Conservation (phyloP, 2,888 invertebrate genomes). For the Ariolimax columbianus region DNA sequence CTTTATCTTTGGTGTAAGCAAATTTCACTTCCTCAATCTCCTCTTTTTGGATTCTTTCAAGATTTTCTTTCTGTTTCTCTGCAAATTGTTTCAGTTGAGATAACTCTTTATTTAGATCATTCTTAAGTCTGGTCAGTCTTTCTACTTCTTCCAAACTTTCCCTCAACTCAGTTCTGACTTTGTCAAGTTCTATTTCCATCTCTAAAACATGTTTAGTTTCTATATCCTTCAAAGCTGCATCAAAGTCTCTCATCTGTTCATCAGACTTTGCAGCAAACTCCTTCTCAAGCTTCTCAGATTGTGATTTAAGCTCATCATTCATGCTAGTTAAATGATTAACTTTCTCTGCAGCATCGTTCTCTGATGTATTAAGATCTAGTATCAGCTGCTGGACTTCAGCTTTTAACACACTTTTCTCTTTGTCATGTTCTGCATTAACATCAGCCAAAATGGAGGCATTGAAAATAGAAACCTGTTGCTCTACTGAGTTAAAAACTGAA, state of each 20-base stretch:
- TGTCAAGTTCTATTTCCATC: conserved; percentile 50
- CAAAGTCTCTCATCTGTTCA: conserved; percentile 41
- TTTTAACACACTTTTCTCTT: conserved; percentile 68
- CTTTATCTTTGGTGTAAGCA: conserved; percentile 63
- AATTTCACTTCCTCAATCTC: conserved; percentile 61
- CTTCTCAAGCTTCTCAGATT: conserved; percentile 26
- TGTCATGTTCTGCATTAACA: conserved; percentile 5
- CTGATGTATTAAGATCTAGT: conserved; percentile 8
- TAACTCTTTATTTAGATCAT: conserved; percentile 37
- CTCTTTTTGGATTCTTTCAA: conserved; percentile 53
- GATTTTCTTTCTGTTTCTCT: conserved; percentile 52
- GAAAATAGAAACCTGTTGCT: conserved; percentile 36
- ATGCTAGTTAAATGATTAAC: conserved; percentile 21
- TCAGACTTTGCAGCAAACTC: conserved; percentile 11
- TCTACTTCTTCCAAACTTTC: conserved; percentile 31
- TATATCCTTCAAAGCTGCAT: conserved; percentile 49
- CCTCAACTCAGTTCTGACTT: conserved; percentile 32
- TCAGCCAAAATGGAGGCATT: conserved; percentile 18
- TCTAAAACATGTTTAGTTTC: conserved; percentile 45
- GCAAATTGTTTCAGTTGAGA: conserved; percentile 50
- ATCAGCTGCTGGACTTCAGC: conserved; percentile 39
- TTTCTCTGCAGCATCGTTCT: conserved; percentile 49
- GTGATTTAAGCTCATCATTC: conserved; percentile 40
- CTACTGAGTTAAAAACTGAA: conserved; percentile 28
- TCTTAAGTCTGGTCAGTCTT: conserved; percentile 24